phyloP scores from a whole-genome alignment of 2,797 vertebrate genomes.

The Sebastes taczanowskii region DNA sequence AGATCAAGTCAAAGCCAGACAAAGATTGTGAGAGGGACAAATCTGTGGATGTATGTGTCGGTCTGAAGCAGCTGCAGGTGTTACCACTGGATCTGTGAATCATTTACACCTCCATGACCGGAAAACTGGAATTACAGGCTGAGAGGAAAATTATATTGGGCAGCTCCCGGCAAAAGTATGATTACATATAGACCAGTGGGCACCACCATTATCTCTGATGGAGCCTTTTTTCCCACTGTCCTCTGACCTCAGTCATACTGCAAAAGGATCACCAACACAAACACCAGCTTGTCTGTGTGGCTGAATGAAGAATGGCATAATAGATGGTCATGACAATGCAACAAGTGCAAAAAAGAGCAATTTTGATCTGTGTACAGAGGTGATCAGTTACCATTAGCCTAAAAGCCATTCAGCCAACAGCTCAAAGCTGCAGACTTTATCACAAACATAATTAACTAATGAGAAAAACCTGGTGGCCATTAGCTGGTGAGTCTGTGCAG shows the following conservation, averaged over 20 bases:
- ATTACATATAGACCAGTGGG: constrained; percentile 45
- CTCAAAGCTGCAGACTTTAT: constrained; percentile 55
- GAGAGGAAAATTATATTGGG: constrained; percentile 24
- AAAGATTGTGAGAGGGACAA: constrained; percentile 18
- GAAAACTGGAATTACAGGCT: constrained; percentile 30
- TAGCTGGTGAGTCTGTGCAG: constrained; percentile 46
- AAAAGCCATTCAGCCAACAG: constrained; percentile 49
- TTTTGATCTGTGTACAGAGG: constrained; percentile 32
- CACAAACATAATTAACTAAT: constrained; percentile 71
- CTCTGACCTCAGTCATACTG: constrained; percentile 17
- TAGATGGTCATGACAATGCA: constrained; percentile 7
- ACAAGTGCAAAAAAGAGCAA: constrained; percentile 15
- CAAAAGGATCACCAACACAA: constrained; percentile 18
- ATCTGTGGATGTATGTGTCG: constrained; percentile 1
- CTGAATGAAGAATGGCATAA: constrained; percentile 34
- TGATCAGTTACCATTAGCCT: constrained; percentile 51
- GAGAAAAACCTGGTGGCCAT: constrained; percentile 63
- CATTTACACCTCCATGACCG: constrained; percentile 9
- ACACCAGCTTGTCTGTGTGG: constrained; percentile 1
- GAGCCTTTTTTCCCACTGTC: constrained; percentile 2
- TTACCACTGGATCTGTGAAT: constrained; percentile 26
- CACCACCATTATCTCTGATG: constrained; percentile 29
- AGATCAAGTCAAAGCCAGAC: constrained; percentile 46
- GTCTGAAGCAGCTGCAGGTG: constrained; percentile 29
- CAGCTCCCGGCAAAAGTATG: constrained; percentile 5